Base-by-base conservation (phyloP, 2,888 invertebrate genomes). In the Metopia argyrocephala region DNA sequence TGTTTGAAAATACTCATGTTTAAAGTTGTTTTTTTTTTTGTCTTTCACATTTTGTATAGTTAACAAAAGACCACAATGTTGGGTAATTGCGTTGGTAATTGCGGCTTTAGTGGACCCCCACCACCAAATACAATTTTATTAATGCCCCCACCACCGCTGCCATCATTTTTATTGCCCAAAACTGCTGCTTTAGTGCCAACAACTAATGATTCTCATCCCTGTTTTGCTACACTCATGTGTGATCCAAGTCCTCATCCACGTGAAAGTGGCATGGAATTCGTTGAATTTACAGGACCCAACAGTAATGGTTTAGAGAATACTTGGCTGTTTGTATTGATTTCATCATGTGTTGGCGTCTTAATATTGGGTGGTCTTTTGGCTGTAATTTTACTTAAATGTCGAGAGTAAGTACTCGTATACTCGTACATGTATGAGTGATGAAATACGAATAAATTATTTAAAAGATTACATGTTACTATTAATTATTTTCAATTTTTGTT, bases 121-220 rank as follows among this genome's bases (percentile, higher is more conserved):
- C 96, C 96, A 0, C 96, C 96, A 0, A 95, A 96, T 90, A 94
- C 93, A 78, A 96, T 96, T 84, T 91, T 96, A 68, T 94, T 94
- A 86, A 94, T 96, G 92, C 96, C 96, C 6, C 96, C 96, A 52
- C 96, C 96, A 0, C 96, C 96, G 0, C 91, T 95, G 84, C 96
- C 96, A 3, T 92, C 94, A 0, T 96, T 96, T 90, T 91, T 96
- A 70, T 85, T 91, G 52, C 89, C 91, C 3, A 87, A 88, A 59
- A 88, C 87, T 6, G 84, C 86, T 6, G 69, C 87, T 25, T 91
- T 91, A 66, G 87, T 89, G 69, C 83, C 91, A 76, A 90, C 91
- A 7, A 86, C 87, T 18, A 92, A 92, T 73, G 93, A 93, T 87
- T 93, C 93, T 18, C 93, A 94, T 46, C 93, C 94, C 0, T 94